Percentiles rank a stretch among this genome's conserved stretches.
These are phyloP conservation scores for Laothoe populi DNA, from an alignment of 2,888 invertebrate genomes.

Conservation along the genomic window DNA sequence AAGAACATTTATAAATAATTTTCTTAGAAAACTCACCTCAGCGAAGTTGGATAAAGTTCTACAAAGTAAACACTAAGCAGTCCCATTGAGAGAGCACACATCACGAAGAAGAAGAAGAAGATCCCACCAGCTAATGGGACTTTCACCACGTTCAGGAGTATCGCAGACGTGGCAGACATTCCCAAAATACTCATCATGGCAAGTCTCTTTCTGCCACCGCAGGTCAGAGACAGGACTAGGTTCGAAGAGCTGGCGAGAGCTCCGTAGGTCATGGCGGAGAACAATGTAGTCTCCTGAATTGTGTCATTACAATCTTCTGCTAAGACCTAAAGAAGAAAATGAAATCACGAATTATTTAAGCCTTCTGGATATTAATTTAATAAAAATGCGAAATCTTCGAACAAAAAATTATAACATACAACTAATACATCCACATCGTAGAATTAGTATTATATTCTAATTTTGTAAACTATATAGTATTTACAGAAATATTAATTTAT, in stretches of 20 bases:
- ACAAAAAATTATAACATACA: too few species aligned
- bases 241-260: slow-evolving; percentile 71
- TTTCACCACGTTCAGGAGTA: slow-evolving; percentile 65
- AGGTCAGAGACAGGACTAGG: slow-evolving; percentile 72
- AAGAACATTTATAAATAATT: slow-evolving; percentile 1
- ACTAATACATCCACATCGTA: too few species aligned
- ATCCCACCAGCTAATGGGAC: slow-evolving; percentile 73
- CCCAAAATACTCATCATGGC: slow-evolving; percentile 70
- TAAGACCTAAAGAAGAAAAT: slow-evolving; percentile 43
- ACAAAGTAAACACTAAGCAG: slow-evolving; percentile 78
- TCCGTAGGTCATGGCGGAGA: slow-evolving; percentile 76
- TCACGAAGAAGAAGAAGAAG: slow-evolving; percentile 76
- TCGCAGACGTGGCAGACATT: slow-evolving; percentile 59
- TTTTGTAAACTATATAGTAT: too few species aligned
- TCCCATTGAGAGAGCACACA: slow-evolving; percentile 76
- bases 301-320: slow-evolving; percentile 71
- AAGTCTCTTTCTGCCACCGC: slow-evolving; percentile 67
- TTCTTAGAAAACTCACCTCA: slow-evolving; percentile 64
- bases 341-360: background rate
- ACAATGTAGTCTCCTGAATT: slow-evolving; percentile 72
- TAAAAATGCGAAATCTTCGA: too few species aligned
- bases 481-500: too few species aligned
- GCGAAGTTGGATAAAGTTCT: slow-evolving; percentile 75
- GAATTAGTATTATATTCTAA: too few species aligned
- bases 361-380: too few species aligned